These are phyloP conservation scores for Etia nguti DNA, from an alignment of 2,113 vertebrate genomes.

Conservation along the genomic window DNA sequence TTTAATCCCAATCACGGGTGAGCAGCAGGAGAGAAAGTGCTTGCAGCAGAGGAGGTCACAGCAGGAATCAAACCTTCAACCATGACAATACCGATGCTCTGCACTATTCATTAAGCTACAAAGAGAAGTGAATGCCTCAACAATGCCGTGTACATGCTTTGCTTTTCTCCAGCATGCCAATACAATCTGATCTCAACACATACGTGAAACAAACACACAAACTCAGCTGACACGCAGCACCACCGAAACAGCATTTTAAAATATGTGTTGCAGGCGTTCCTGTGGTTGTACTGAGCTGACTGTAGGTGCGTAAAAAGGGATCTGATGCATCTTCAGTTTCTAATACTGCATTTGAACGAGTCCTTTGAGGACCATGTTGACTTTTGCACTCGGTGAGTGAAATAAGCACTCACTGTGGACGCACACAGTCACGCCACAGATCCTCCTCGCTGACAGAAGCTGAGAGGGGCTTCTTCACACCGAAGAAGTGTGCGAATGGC, in stretches of 20 bases:
- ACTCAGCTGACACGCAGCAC: no score
- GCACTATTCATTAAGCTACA: not conserved
- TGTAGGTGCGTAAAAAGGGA: not conserved
- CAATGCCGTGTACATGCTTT: not conserved
- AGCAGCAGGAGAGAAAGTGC: not conserved
- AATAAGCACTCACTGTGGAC: not conserved
- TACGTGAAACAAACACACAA: not conserved
- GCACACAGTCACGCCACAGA: not conserved
- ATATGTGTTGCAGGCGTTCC: not conserved
- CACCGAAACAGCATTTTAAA: not conserved
- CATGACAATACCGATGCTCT: not conserved
- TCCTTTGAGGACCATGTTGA: not conserved
- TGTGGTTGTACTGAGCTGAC: not conserved
- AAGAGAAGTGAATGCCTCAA: not conserved
- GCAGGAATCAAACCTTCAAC: slow-evolving; percentile 5
- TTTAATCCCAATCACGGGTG: not conserved
- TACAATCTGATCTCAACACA: not conserved
- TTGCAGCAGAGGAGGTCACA: not conserved
- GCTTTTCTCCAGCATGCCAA: not conserved
- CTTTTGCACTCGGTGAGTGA: not conserved
- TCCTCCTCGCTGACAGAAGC: not conserved
- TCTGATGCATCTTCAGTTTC: not conserved
- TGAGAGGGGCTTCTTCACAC: not conserved
- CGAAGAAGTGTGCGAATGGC: not conserved
- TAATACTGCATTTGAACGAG: not conserved